Evolutionary conservation across 2,888 invertebrate genomes (phyloP), one percentile per base, ranked within the genome.

Genomic region (Hipparchia semele): DNA sequence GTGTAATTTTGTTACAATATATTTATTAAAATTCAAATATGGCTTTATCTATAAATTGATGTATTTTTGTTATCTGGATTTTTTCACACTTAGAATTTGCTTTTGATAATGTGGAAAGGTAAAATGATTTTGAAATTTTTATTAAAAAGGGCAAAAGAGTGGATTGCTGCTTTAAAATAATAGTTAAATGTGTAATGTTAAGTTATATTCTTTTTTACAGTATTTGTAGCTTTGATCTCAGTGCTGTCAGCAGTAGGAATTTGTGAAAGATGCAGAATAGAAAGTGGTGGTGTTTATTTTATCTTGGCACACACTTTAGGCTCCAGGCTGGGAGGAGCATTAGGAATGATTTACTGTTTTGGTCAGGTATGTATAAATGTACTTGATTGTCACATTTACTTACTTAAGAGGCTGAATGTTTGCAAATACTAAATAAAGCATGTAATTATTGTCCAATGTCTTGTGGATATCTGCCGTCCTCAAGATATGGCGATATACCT

Each of bases 251-350:
- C 99, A 39, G 98, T 99, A 74, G 99, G 99, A 64, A 99, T 99
- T 81, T 99, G 99, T 94, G 99, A 99, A 89, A 94, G 99, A 86
- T 98, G 98, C 92, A 95, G 98, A 76, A 97, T 99, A 84, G 98
- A 99, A 92, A 98, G 98, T 91, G 99, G 99, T n/a, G 99, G 99
- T 67, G 98, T 99, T 46, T 99, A 99, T 90, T 99, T 99, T 90
- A 95, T 99, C 74, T 94, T 99, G 56, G 97, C 99, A 0, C 99
- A 99, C 84, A 98, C 99, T 4, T 92, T 99, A 46, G 99, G 99
- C 58, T 98, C 98, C 6, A 95, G 98, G 84, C 96, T 99, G 86
- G 99, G 99, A 10, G 99, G 99, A 60, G 96, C 99, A 46, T 95
- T 99, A 62, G 99, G 99, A 60, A 93, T 99, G 80, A 94, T 99